phyloP scores from a whole-genome alignment of 2,113 vertebrate genomes.

The Ibidorhyncha struthersii region DNA sequence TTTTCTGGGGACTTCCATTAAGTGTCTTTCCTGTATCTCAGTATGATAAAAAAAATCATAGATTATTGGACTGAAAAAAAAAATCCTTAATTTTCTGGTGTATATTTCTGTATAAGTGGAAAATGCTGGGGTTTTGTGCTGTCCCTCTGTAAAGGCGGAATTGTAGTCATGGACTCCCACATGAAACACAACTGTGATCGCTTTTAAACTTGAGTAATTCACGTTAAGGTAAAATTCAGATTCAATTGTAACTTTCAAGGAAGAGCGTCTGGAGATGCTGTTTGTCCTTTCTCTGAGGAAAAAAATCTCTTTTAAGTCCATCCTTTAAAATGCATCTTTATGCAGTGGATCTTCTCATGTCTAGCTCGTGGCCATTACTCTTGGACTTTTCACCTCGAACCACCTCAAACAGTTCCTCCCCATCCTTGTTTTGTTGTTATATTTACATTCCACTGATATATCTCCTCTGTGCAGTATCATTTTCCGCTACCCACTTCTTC shows the following conservation, averaged over 20 bases:
- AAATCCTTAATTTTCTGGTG: neutral
- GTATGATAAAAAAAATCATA: neutral
- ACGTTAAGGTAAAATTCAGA: neutral
- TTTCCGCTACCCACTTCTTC: neutral
- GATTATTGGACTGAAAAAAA: neutral
- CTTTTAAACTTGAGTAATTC: neutral
- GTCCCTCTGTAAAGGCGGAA: neutral
- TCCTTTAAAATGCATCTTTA: neutral
- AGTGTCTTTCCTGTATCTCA: neutral
- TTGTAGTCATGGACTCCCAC: neutral
- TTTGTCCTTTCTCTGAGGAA: neutral
- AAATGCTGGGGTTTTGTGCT: neutral
- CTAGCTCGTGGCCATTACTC: neutral
- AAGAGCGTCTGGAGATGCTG: neutral
- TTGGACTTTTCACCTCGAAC: neutral
- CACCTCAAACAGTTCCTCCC: neutral
- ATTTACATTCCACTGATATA: constrained; percentile 11
- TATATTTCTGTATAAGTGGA: neutral
- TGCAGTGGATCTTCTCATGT: neutral
- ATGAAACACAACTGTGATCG: neutral
- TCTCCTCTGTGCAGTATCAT: neutral
- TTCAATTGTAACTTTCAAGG: neutral
- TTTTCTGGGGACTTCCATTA: neutral
- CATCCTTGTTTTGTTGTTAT: neutral
- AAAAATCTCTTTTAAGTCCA: neutral